These are phyloP conservation scores for Heterohyrax brucei DNA, from an alignment of 2,797 vertebrate species.

Conservation along the genomic window DNA sequence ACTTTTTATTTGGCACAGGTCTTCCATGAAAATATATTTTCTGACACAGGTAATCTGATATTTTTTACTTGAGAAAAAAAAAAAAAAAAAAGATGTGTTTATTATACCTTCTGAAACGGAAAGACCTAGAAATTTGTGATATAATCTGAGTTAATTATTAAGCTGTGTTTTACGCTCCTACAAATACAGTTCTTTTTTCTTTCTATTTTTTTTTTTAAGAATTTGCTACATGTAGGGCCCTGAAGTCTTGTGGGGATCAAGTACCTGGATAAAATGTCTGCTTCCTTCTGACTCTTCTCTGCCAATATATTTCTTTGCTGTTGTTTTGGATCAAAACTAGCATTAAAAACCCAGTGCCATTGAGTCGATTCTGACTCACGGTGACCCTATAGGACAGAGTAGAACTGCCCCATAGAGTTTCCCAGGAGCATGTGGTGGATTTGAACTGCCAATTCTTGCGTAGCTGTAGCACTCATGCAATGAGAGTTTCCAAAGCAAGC, in stretches of 20 bases:
- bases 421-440: no score
- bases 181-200: background rate
- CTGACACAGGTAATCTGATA: conserved; percentile 21
- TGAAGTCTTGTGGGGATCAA: background rate
- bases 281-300: background rate
- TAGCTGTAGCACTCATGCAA: no score
- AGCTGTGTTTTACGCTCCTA: background rate
- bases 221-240: background rate
- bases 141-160: conserved; percentile 44
- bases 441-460: no score
- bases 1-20: conserved; percentile 39
- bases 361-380: no score
- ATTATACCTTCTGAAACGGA: background rate
- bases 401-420: no score
- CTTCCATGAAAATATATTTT: conserved; percentile 56
- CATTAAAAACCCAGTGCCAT: background rate
- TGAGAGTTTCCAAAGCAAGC: background rate
- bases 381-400: no score
- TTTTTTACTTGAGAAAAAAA: conserved; percentile 13
- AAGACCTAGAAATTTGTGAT: background rate
- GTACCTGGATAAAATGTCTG: background rate
- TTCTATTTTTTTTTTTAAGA: background rate
- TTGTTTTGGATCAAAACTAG: background rate
- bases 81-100: background rate
- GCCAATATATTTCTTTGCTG: background rate